Conservation (phyloP, 2,113 vertebrate species). For the Xyliphius kryptos region DNA sequence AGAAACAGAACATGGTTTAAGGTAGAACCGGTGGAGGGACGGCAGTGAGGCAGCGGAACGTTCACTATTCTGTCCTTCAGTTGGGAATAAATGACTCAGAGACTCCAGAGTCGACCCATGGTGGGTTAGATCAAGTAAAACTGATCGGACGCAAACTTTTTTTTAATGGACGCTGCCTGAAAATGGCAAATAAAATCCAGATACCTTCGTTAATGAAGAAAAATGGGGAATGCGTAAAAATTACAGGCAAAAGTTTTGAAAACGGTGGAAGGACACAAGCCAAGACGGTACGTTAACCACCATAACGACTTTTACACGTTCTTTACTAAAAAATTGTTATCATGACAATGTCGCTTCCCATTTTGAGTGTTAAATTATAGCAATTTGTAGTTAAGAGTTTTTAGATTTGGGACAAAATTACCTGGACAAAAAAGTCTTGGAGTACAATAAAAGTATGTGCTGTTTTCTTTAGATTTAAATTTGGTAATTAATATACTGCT, state of each 20-base stretch:
- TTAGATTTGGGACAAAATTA: no score
- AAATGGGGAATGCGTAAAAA: background rate
- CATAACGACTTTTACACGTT: background rate
- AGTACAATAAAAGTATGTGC: no score
- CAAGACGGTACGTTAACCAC: background rate
- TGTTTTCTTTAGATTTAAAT: no score
- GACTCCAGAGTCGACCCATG: background rate
- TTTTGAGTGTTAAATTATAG: no score
- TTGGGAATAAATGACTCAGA: background rate
- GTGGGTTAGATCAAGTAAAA: no score
- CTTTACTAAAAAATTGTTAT: background rate
- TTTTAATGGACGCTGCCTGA: background rate
- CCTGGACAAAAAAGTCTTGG: no score
- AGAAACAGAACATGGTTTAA: slow-evolving; percentile 6
- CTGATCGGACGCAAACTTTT: no score
- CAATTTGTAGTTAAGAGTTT: no score
- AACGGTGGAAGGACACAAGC: background rate
- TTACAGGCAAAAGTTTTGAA: background rate
- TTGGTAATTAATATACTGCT: no score
- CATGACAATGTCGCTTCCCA: no score
- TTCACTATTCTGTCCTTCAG: background rate
- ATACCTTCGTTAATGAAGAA: background rate
- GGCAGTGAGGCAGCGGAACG: background rate
- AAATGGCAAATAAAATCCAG: background rate
- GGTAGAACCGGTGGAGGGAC: slow-evolving; percentile 1